Conservation (phyloP, 2,888 invertebrate genomes). For the Synanthedon andrenaeformis region DNA sequence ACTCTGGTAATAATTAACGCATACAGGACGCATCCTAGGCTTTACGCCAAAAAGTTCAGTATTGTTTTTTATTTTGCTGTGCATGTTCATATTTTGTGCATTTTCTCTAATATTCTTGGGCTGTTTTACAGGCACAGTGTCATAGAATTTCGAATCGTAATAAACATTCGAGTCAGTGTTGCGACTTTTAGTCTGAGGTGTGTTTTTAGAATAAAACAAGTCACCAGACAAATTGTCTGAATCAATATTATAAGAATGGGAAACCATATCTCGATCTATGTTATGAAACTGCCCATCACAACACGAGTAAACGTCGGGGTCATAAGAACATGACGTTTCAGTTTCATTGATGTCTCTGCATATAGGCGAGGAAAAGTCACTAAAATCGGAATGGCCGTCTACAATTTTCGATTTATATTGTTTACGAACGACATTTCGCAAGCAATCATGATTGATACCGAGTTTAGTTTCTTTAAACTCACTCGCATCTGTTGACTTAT, state of each 20-base stretch:
- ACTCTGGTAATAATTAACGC: neutral
- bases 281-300: slow-evolving; percentile 38
- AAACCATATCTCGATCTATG: slow-evolving; percentile 25
- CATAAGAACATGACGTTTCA: slow-evolving; percentile 9
- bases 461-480: slow-evolving; percentile 1
- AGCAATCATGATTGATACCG: slow-evolving; percentile 16
- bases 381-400: slow-evolving; percentile 25
- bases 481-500: slow-evolving; percentile 1
- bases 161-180: slow-evolving; percentile 19
- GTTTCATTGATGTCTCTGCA: slow-evolving; percentile 26
- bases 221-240: neutral
- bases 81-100: neutral
- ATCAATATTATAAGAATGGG: neutral
- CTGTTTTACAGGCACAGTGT: slow-evolving; percentile 50
- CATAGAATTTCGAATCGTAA: slow-evolving; percentile 46
- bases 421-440: slow-evolving; percentile 28
- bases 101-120: slow-evolving; percentile 16
- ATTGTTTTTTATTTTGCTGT: slow-evolving; percentile 9
- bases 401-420: slow-evolving; percentile 30
- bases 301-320: slow-evolving; percentile 43
- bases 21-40: slow-evolving; percentile 2
- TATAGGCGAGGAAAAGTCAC: slow-evolving; percentile 39
- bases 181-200: neutral
- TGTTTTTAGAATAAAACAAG: neutral
- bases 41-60: slow-evolving; percentile 23